These are phyloP conservation scores for Sprattus sprattus DNA, from an alignment of 2,113 vertebrate genomes.

Conservation along the genomic window DNA sequence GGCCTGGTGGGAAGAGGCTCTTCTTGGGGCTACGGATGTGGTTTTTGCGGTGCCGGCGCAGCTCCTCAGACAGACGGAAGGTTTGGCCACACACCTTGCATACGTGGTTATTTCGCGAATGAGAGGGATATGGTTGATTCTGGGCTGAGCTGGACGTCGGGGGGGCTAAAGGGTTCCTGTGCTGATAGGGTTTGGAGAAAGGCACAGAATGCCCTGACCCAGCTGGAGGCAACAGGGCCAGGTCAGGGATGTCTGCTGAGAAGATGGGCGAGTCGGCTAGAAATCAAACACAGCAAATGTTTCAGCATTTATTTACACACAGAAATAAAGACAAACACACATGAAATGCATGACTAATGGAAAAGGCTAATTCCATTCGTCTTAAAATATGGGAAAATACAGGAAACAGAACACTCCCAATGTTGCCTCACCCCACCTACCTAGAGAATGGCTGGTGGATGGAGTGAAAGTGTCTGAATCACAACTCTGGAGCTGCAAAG, in stretches of 20 bases:
- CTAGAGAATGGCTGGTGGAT: conserved; percentile 41
- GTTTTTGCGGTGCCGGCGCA: conserved; percentile 41
- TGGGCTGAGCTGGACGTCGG: neutral
- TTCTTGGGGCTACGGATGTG: conserved; percentile 35
- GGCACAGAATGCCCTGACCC: conserved; percentile 21
- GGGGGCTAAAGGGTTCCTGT: neutral
- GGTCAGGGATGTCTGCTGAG: conserved; percentile 36
- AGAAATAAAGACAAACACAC: too few relatives aligned
- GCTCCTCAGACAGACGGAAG: conserved; percentile 39
- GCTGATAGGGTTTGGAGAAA: conserved; percentile 32
- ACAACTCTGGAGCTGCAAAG: conserved; percentile 42
- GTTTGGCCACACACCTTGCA: conserved; percentile 40
- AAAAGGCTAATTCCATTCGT: too few relatives aligned
- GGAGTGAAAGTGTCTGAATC: conserved; percentile 36
- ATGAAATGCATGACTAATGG: too few relatives aligned
- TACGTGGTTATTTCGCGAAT: conserved; percentile 24
- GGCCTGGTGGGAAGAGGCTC: conserved; percentile 36
- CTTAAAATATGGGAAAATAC: too few relatives aligned
- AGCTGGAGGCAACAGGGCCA: conserved; percentile 36
- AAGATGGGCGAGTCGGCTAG: conserved; percentile 35
- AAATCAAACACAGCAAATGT: neutral
- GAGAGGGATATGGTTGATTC: conserved; percentile 9
- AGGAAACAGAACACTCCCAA: neutral
- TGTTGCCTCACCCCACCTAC: conserved; percentile 35
- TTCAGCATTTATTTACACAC: too few relatives aligned